Percentiles rank a stretch among this genome's conserved stretches.
Evolutionary conservation across 92 coral and sea anemone species (phyloP).

Genomic region (Nematostella vectensis): DNA sequence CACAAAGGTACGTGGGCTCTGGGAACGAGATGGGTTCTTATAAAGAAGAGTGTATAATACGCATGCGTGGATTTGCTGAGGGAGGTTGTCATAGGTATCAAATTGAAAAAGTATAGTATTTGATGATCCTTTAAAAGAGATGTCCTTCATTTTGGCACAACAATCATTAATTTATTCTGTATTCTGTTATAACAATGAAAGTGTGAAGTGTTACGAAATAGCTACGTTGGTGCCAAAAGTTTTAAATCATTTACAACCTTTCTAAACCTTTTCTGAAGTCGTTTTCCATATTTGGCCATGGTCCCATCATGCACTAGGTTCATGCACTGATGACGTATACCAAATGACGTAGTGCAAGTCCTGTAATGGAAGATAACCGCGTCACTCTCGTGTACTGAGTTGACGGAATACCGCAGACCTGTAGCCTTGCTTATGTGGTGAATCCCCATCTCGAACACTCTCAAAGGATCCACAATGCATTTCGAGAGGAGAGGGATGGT

Average conservation of each 20-base stretch:
- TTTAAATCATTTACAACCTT: neutral
- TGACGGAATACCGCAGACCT: neutral
- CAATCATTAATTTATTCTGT: too few relatives aligned
- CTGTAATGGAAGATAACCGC: constrained; percentile 23
- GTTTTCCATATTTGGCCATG: constrained; percentile 5
- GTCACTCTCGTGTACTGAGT: constrained; percentile 1
- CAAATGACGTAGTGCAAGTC: constrained; percentile 20
- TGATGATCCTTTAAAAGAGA: too few relatives aligned
- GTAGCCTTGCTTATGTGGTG: constrained; percentile 27
- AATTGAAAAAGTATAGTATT: too few relatives aligned
- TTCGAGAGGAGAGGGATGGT: constrained; percentile 20
- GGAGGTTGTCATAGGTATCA: too few relatives aligned
- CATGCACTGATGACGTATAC: constrained; percentile 21
- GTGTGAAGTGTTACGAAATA: too few relatives aligned
- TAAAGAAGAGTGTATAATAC: too few relatives aligned
- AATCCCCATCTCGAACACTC: constrained; percentile 37
- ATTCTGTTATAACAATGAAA: too few relatives aligned
- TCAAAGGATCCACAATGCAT: constrained; percentile 28
- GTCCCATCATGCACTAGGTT: constrained; percentile 12
- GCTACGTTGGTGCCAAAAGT: too few relatives aligned
- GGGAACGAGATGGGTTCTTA: too few relatives aligned
- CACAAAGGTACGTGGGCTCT: too few relatives aligned
- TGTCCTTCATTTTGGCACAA: too few relatives aligned
- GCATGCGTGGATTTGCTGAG: too few relatives aligned
- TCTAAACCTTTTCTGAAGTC: neutral